Conservation (phyloP, 2,113 vertebrate genomes). For the Gopherus evgoodei region DNA sequence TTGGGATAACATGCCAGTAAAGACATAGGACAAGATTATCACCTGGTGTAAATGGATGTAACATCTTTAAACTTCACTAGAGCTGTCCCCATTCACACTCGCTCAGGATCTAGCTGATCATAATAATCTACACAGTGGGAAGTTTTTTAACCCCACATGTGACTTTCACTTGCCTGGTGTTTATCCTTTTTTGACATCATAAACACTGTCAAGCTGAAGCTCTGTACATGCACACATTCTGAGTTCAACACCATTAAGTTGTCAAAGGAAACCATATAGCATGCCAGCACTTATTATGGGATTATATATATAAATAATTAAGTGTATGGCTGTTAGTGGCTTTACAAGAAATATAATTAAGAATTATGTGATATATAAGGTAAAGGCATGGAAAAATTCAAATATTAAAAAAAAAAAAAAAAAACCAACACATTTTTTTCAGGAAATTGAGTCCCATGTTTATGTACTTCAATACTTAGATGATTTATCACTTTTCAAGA, state of each 20-base stretch:
- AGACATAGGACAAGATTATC: neutral
- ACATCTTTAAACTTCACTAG: neutral
- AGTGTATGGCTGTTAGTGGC: neutral
- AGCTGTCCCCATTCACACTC: neutral
- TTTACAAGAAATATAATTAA: neutral
- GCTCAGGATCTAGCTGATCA: neutral
- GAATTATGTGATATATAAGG: constrained; percentile 1
- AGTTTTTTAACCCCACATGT: neutral
- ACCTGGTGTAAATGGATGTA: constrained; percentile 22
- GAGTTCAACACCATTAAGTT: constrained; percentile 2
- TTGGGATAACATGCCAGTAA: neutral
- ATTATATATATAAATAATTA: constrained; percentile 8
- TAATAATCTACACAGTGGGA: neutral
- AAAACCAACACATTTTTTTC: neutral
- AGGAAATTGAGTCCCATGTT: neutral
- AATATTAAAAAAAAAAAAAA: neutral
- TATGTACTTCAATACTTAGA: constrained; percentile 37
- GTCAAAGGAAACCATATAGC: neutral
- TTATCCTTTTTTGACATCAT: neutral
- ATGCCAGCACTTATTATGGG: neutral
- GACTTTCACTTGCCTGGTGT: neutral
- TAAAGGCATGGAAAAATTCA: constrained; percentile 44
- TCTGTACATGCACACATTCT: neutral
- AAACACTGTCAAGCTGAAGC: neutral
- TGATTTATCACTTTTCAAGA: constrained; percentile 59